Evolutionary conservation across 2,888 invertebrate genomes (phyloP).

Genomic region (Lasioglossum leucozonium): DNA sequence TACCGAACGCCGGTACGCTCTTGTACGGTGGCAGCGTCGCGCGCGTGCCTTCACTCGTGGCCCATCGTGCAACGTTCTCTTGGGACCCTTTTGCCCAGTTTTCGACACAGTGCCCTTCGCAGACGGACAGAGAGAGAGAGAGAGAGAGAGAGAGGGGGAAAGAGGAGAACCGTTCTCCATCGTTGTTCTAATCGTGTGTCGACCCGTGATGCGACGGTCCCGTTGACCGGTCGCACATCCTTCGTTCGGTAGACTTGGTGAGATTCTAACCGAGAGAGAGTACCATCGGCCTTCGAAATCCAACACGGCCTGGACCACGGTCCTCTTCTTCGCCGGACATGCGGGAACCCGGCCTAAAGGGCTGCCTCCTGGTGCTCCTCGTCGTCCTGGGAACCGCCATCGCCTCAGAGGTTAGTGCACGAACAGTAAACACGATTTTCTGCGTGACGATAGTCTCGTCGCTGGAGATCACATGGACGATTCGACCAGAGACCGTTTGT

Average conservation of each 20-base stretch:
- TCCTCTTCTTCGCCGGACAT: conserved; percentile 13
- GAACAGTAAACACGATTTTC: neutral
- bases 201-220: conserved; percentile 1
- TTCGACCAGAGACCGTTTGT: too few relatives aligned
- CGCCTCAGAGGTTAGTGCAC: neutral
- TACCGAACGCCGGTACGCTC: conserved; percentile 83
- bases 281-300: neutral
- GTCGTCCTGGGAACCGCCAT: conserved; percentile 21
- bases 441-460: too few relatives aligned
- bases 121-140: too few relatives aligned
- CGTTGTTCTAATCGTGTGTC: neutral
- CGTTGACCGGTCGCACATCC: neutral
- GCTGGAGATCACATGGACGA: too few relatives aligned
- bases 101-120: neutral
- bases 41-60: neutral
- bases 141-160: neutral
- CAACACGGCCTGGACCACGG: neutral
- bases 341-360: neutral
- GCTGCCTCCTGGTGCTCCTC: neutral
- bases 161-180: neutral
- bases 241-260: neutral
- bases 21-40: conserved; percentile 65
- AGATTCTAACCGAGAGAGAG: neutral
- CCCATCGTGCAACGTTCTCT: conserved; percentile 13
- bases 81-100: neutral